Evolutionary conservation across 2,113 vertebrate species (phyloP).

Genomic region (Oxygymnocypris stewartii): DNA sequence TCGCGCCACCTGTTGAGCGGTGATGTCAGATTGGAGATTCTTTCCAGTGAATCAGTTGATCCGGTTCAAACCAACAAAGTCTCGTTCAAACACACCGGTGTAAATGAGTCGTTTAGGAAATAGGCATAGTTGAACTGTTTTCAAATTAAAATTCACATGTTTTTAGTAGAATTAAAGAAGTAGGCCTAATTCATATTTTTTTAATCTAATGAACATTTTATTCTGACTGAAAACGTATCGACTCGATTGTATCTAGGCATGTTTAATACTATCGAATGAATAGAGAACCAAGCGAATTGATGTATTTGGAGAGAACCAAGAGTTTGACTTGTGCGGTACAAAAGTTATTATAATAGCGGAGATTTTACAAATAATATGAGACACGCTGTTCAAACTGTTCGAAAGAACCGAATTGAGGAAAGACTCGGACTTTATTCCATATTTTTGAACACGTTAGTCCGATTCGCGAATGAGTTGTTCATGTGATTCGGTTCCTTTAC

Average conservation of each 20-base stretch:
- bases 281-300: no score
- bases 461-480: not conserved
- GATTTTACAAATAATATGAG: not conserved
- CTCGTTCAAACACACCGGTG: not conserved
- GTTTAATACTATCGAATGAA: no score
- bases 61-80: not conserved
- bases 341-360: not conserved
- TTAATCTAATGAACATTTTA: not conserved
- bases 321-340: not conserved
- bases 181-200: not conserved
- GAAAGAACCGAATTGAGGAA: not conserved
- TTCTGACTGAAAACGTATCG: not conserved
- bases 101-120: not conserved
- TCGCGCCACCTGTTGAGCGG: conserved; percentile 44
- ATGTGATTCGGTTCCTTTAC: not conserved
- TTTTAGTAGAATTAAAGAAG: not conserved
- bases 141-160: not conserved
- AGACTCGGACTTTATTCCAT: not conserved
- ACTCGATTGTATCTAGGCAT: not conserved
- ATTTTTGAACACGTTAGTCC: not conserved
- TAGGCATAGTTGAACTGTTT: not conserved
- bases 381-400: not conserved
- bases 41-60: not conserved
- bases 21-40: not conserved
- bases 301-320: not conserved